Evolutionary conservation across 1,140 invertebrate species (phyloP).

Genomic region (Aphelenchoides besseyi): DNA sequence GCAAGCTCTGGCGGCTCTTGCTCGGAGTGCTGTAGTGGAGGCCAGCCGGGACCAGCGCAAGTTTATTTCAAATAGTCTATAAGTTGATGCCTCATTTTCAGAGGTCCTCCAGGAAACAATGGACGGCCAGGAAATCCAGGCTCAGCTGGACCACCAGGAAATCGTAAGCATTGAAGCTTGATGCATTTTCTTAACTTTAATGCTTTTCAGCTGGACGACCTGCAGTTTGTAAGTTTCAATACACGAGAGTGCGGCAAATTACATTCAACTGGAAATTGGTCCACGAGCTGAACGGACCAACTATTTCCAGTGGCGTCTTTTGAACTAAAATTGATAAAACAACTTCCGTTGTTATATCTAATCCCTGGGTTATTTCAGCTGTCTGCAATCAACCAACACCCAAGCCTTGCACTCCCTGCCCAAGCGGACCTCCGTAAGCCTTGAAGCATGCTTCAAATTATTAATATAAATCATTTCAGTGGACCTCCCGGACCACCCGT

Average conservation of each 20-base stretch:
- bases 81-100: constrained; percentile 37
- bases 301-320: too few relatives aligned
- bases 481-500: constrained; percentile 36
- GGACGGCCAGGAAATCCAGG: constrained; percentile 32
- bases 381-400: constrained; percentile 44
- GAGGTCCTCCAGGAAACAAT: constrained; percentile 37
- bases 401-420: constrained; percentile 45
- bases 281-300: too few relatives aligned
- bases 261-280: too few relatives aligned
- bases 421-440: constrained; percentile 35
- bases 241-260: too few relatives aligned
- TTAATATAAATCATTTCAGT: not conserved
- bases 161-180: too few relatives aligned
- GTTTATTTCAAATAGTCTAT: not conserved
- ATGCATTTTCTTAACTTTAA: constrained; percentile 27
- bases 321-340: too few relatives aligned
- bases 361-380: too few relatives aligned
- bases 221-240: too few relatives aligned
- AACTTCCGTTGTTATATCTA: too few relatives aligned
- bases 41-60: constrained; percentile 10
- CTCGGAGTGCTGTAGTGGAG: constrained; percentile 9
- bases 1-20: constrained; percentile 32
- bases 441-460: not conserved
- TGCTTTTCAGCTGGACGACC: constrained; percentile 27
- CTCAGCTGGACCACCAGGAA: constrained; percentile 42